A percentile compares a stretch with the other conserved stretches of the same genome.
Conservation (phyloP, 2,888 invertebrate species). For the Alviniconcha strummeri region DNA sequence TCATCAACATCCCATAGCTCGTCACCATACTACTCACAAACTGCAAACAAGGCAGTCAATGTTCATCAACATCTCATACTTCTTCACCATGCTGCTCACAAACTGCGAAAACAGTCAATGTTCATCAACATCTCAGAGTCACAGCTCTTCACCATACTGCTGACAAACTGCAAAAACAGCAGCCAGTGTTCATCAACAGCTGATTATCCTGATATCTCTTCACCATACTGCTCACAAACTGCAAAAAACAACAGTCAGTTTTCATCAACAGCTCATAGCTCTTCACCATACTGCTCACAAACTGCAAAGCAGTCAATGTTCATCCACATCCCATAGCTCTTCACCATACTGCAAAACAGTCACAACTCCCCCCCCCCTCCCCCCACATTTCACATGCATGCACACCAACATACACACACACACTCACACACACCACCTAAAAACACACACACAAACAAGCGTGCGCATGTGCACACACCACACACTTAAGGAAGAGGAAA, state of each 20-base stretch:
- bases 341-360: neutral
- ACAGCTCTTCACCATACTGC: too few species aligned
- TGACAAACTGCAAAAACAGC: too few species aligned
- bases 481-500: neutral
- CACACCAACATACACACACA: neutral
- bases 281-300: conserved; percentile 40
- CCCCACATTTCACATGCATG: neutral
- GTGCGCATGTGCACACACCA: neutral
- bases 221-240: too few species aligned
- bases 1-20: too few species aligned
- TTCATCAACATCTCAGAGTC: too few species aligned
- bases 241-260: too few species aligned
- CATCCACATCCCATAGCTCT: too few species aligned
- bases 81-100: conserved; percentile 40
- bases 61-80: conserved; percentile 36
- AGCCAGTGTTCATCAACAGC: too few species aligned
- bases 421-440: neutral
- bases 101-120: conserved; percentile 37
- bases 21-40: too few species aligned
- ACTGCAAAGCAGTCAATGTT: neutral
- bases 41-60: too few species aligned
- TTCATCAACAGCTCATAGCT: conserved; percentile 47
- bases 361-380: neutral
- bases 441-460: neutral
- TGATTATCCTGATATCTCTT: conserved; percentile 20